Base-by-base conservation (phyloP, 2,888 invertebrate genomes). In the Ophioninae sp. region DNA sequence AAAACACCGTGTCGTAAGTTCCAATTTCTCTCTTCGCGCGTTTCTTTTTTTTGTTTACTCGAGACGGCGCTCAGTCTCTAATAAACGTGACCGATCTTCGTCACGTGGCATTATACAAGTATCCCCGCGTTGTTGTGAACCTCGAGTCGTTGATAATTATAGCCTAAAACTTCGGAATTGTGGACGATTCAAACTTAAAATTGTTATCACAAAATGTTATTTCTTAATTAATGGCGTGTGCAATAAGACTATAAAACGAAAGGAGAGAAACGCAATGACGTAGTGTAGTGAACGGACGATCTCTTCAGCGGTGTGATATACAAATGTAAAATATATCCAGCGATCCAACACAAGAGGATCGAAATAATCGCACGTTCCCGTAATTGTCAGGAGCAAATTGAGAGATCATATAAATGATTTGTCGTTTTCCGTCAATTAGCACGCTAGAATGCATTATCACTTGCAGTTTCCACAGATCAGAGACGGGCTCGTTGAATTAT, bases 31-130 rank as follows among this genome's bases (percentile, higher is more conserved):
- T 74, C 39, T 61, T 65, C 65, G 65, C 78, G 65, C 56, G 56
- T 23, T 76, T 83, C 85, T 86, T 87, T 88, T 83, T 77, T 83
- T 82, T 81, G 30, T 30, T 30, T 30, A 75, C 87, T 84, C 85
- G 85, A 86, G 85, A 87, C 86, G 85, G 84, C 74, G 79, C 81
- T 90, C 89, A 87, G 88, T 89, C 89, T 90, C 88, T 84, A 87
- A 86, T 87, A 86, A 87, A 82, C 79, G 83, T 81, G 83, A 65
- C 85, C 73, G 73, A 85, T 84, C 84, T 39, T 84, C 72, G 41
- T 76, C 58, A 74, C 69, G 72, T 56, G 58, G 77, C 72, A 77
- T 77, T 85, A 85, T 76, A 69, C 85, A 75, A 84, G 81, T 86
- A 79, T 85, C 77, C 84, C 82, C 83, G 68, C 65, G 83, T 83